Evolutionary conservation across 2,797 vertebrate genomes (phyloP).

Genomic region (Pangasius sanitwongsei): DNA sequence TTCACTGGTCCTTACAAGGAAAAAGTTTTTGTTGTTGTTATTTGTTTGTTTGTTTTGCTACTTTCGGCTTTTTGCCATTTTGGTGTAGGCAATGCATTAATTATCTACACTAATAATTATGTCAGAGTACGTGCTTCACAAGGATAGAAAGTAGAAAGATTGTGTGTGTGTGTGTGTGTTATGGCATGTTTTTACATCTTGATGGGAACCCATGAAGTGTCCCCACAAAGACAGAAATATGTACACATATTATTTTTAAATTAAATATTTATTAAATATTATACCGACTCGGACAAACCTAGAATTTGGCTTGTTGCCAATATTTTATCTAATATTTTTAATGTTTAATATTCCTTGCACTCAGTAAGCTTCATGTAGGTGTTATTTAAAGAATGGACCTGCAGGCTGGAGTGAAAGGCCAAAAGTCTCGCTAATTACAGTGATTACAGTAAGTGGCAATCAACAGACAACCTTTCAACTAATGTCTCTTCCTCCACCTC

Average conservation of each 20-base stretch:
- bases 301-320: neutral
- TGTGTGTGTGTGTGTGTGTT: too few relatives aligned
- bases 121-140: too few relatives aligned
- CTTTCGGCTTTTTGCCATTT: neutral
- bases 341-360: neutral
- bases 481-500: neutral
- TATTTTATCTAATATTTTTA: neutral
- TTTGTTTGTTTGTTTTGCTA: neutral
- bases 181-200: too few relatives aligned
- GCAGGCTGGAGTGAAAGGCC: constrained; percentile 48
- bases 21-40: neutral
- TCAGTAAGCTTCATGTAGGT: constrained; percentile 17
- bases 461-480: constrained; percentile 48
- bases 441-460: constrained; percentile 56
- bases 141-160: too few relatives aligned
- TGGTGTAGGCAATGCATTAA: neutral
- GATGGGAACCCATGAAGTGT: too few relatives aligned
- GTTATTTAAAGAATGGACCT: constrained; percentile 43
- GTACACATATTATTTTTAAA: neutral
- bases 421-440: constrained; percentile 53
- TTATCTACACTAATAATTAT: too few relatives aligned
- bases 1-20: neutral
- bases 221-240: neutral
- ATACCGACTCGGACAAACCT: neutral
- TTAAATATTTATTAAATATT: neutral